These are phyloP conservation scores for Sesia apiformis DNA, from an alignment of 2,888 invertebrate species.

Conservation along the genomic window DNA sequence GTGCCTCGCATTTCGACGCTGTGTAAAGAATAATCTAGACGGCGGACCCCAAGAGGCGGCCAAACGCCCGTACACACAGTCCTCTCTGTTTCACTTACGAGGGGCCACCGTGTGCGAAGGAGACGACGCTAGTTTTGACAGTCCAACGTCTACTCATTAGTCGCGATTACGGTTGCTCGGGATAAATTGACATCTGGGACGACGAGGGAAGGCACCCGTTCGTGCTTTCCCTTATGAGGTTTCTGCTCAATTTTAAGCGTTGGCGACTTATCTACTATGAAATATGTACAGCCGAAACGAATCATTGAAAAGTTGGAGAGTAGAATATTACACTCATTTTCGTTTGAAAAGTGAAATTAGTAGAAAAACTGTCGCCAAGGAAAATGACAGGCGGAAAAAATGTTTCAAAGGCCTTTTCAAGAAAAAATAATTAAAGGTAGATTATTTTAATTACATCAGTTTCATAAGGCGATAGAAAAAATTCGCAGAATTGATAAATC, in stretches of 20 bases:
- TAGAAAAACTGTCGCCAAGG: neutral
- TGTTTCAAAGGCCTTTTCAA: neutral
- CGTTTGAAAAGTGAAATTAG: neutral
- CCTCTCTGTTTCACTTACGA: slow-evolving; percentile 42
- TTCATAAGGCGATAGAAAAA: neutral
- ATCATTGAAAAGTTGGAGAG: slow-evolving; percentile 6
- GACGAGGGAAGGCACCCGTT: slow-evolving; percentile 34
- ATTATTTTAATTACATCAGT: neutral
- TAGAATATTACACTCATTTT: neutral
- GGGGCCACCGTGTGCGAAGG: slow-evolving; percentile 29
- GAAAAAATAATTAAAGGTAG: neutral
- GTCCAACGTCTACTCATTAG: slow-evolving; percentile 66
- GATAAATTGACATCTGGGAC: slow-evolving; percentile 71
- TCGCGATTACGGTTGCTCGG: slow-evolving; percentile 52
- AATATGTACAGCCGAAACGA: slow-evolving; percentile 32
- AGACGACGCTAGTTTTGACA: slow-evolving; percentile 44
- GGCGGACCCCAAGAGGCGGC: slow-evolving; percentile 42
- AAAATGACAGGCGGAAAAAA: neutral
- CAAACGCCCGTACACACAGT: slow-evolving; percentile 33
- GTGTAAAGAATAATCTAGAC: slow-evolving; percentile 68
- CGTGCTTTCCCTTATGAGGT: slow-evolving; percentile 56
- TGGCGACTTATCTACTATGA: slow-evolving; percentile 29
- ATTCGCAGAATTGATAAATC: neutral
- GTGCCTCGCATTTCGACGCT: slow-evolving; percentile 64
- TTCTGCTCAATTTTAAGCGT: slow-evolving; percentile 57